Percentiles rank a stretch among this genome's conserved stretches.
Evolutionary conservation across 2,113 vertebrate genomes (phyloP).

Genomic region (Poicephalus meyeri): DNA sequence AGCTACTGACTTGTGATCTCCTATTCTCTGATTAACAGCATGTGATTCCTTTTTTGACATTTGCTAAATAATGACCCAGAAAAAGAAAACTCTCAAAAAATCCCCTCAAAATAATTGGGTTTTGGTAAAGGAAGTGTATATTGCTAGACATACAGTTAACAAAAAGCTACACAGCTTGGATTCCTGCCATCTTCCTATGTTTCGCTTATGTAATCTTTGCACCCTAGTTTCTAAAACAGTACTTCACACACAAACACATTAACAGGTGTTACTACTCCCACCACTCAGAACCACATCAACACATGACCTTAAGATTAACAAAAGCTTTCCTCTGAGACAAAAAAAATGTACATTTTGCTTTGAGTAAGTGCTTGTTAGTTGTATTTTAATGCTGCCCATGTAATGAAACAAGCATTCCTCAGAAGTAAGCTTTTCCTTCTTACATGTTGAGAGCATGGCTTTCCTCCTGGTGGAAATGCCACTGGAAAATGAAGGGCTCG

Average conservation of each 20-base stretch:
- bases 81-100: background rate
- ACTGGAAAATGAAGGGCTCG: conserved; percentile 93
- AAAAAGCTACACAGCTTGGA: background rate
- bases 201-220: background rate
- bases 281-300: background rate
- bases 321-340: background rate
- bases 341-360: background rate
- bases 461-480: conserved; percentile 92
- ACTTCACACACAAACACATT: background rate
- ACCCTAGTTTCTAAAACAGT: background rate
- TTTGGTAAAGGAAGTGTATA: background rate
- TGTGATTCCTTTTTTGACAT: background rate
- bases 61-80: background rate
- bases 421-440: conserved; percentile 10
- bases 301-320: background rate
- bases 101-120: background rate
- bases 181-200: background rate
- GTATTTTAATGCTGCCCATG: background rate
- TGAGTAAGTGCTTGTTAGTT: background rate
- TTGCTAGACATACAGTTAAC: background rate
- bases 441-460: conserved; percentile 96
- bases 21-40: background rate
- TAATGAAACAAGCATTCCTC: background rate
- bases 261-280: background rate
- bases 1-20: background rate